Evolutionary conservation across 2,113 vertebrate species (phyloP).

Genomic region (Lathamus discolor): DNA sequence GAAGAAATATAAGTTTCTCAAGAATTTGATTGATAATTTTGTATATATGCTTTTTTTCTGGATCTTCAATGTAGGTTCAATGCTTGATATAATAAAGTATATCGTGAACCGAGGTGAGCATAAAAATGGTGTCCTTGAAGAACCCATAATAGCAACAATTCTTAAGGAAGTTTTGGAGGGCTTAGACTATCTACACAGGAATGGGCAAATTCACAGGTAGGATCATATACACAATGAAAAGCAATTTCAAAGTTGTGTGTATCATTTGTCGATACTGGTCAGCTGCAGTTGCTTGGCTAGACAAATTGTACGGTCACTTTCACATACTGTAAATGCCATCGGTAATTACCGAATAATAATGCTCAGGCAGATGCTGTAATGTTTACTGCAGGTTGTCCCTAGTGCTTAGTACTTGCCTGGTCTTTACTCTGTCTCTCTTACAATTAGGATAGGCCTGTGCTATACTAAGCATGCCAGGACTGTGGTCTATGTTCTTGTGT

Average conservation of each 20-base stretch:
- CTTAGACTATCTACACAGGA: constrained; percentile 96
- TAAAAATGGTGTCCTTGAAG: constrained; percentile 89
- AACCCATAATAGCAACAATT: constrained; percentile 95
- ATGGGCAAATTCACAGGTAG: constrained; percentile 98
- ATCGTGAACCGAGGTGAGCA: constrained; percentile 91
- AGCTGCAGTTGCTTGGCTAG: not conserved
- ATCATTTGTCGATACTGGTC: not conserved
- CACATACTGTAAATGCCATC: not conserved
- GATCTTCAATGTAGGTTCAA: constrained; percentile 82
- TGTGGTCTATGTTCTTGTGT: not conserved
- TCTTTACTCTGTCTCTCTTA: not conserved
- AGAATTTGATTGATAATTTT: not conserved
- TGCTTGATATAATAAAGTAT: constrained; percentile 99
- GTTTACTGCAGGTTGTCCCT: not conserved
- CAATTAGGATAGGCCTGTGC: not conserved
- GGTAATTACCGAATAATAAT: not conserved
- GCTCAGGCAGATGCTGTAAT: fast-evolving
- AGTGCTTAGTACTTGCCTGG: not conserved
- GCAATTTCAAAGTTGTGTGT: not conserved
- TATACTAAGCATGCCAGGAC: not conserved
- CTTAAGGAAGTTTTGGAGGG: constrained; percentile 97
- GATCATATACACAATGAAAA: not conserved
- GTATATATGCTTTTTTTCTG: not conserved
- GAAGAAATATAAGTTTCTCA: not conserved
- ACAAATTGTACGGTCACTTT: not conserved